Evolutionary conservation across 2,888 invertebrate species (phyloP).

Genomic region (Rhodophaea formosa): DNA sequence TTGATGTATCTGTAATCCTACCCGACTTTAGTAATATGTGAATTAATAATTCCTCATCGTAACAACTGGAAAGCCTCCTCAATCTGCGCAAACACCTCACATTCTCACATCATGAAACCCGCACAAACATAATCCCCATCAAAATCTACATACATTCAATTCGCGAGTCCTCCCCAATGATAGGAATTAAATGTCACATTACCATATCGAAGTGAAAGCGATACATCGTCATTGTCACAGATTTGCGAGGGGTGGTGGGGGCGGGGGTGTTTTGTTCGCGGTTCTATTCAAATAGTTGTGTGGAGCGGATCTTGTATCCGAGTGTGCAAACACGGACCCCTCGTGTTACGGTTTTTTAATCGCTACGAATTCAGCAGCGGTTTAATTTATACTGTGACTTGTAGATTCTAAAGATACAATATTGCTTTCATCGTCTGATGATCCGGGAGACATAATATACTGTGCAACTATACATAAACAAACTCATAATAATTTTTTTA

Average conservation of each 20-base stretch:
- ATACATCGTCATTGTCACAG: conserved; percentile 55
- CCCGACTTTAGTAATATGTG: no score
- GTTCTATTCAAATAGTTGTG: conserved; percentile 65
- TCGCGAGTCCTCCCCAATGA: conserved; percentile 38
- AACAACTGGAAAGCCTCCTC: background rate
- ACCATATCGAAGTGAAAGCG: conserved; percentile 74
- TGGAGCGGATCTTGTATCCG: conserved; percentile 64
- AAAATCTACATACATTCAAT: conserved; percentile 22
- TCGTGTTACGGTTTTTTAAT: conserved; percentile 27
- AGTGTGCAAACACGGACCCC: conserved; percentile 63
- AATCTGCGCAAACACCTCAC: background rate
- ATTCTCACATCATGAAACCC: background rate
- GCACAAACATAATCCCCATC: conserved; percentile 6
- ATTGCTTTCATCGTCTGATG: no score
- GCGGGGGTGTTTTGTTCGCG: conserved; percentile 51
- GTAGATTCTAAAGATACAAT: background rate
- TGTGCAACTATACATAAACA: no score
- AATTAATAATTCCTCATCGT: no score
- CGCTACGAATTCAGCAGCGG: conserved; percentile 11
- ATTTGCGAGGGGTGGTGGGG: conserved; percentile 53
- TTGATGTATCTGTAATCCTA: no score
- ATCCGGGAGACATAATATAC: no score
- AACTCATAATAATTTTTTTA: no score
- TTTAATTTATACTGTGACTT: conserved; percentile 1
- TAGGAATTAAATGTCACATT: conserved; percentile 77